Base-by-base conservation (phyloP, 2,888 invertebrate species). In the Artemia sp. region DNA sequence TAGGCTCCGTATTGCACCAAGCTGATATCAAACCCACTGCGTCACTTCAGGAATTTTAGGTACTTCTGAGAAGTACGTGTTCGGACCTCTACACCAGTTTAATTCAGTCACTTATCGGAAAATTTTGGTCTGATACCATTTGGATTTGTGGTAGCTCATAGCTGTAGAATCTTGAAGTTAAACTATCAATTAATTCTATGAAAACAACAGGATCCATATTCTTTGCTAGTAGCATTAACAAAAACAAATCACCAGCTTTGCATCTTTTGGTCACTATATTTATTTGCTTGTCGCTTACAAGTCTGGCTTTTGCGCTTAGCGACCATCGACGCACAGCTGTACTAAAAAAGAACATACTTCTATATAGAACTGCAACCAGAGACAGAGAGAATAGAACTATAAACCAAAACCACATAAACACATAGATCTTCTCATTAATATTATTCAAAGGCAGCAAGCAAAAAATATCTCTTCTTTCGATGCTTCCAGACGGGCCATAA, bases 221-320 rank as follows among this genome's bases (percentile, higher is more conserved):
- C 66, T 72, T 72, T 19, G 70, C 69, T 1, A 73, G 71, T 19
- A 72, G 72, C 50, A 52, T 14, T 52, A 74, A 68, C 10, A 74
- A 70, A 52, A 73, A 70, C 73, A 72, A 74, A 52, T 74, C 73
- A n/a, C 73, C 72, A n/a, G 74, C 52, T 14, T 72, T 66, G 24
- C 71, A 69, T 11, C 64, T 67, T 14, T 71, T 52, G 14, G 72
- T 71, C 7, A 73, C 51, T 2, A 71, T 67, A 38, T 38, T 38
- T 38, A 38, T 38, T 38, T 38, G 38, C 38, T 38, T 38, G 7
- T 71, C 69, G 12, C 72, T 66, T 67, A 72, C 72, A 51, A 71
- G 72, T 50, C 64, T 19, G 3, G 38, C 38, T 6, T 4, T 1
- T 4, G 19, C 68, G 8, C 67, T 51, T 82, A 89, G 90, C 72